These are phyloP conservation scores for Myotis brandtii DNA, from an alignment of 2,113 vertebrate genomes.

Conservation along the genomic window DNA sequence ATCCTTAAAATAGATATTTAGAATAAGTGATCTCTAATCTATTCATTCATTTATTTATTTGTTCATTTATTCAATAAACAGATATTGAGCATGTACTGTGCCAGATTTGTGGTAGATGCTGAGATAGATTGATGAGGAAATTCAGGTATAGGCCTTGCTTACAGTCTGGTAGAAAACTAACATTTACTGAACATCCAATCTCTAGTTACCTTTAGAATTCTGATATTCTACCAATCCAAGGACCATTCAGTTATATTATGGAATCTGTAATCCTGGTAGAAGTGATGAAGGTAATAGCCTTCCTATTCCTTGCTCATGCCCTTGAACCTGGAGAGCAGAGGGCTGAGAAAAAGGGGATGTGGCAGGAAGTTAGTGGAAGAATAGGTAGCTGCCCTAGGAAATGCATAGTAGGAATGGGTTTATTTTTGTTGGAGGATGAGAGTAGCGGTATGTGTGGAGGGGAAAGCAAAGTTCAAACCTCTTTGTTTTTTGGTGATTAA, in stretches of 20 bases:
- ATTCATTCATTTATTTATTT: neutral
- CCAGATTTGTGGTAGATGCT: neutral
- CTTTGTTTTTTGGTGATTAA: neutral
- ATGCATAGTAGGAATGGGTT: neutral
- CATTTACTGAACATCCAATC: neutral
- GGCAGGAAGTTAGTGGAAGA: neutral
- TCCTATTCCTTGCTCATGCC: neutral
- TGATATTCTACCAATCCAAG: neutral
- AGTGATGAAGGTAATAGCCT: neutral
- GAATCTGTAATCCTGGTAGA: neutral
- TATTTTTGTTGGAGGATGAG: neutral
- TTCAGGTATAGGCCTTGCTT: neutral
- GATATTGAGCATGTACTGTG: neutral
- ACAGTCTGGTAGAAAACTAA: neutral
- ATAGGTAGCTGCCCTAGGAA: neutral
- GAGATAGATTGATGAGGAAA: neutral
- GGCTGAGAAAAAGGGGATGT: too few species aligned
- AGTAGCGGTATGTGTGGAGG: neutral
- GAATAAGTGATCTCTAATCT: neutral
- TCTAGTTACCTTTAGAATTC: neutral
- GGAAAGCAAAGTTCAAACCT: neutral
- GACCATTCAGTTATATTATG: neutral
- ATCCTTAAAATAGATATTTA: conserved; percentile 24
- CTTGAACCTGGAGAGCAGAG: neutral
- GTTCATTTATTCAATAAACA: conserved; percentile 17